phyloP scores from a whole-genome alignment of 2,113 vertebrate species.

The Nestor notabilis region DNA sequence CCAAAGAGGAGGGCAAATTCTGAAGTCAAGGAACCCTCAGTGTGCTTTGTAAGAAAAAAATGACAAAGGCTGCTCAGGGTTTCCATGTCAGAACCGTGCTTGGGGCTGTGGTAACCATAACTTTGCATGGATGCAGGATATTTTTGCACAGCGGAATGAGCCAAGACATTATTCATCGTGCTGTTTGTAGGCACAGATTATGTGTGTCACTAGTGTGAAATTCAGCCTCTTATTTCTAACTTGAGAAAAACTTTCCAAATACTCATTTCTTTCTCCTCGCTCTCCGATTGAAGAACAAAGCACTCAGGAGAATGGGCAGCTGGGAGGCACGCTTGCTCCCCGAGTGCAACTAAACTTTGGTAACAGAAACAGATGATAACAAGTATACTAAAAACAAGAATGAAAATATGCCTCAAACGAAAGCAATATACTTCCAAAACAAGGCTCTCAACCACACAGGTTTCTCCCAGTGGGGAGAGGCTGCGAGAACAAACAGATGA shows the following conservation, averaged over 20 bases:
- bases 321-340: background rate
- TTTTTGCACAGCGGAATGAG: background rate
- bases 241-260: background rate
- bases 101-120: background rate
- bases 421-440: conserved; percentile 20
- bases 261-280: background rate
- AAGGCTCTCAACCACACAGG: background rate
- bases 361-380: background rate
- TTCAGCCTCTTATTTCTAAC: background rate
- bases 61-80: background rate
- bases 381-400: conserved; percentile 17
- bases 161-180: background rate
- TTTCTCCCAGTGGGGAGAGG: conserved; percentile 16
- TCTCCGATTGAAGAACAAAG: background rate
- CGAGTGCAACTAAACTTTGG: background rate
- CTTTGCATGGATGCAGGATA: background rate
- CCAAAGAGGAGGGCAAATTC: background rate
- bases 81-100: background rate
- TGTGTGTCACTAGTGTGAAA: background rate
- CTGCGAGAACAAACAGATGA: background rate
- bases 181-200: background rate
- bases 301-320: background rate
- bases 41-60: background rate
- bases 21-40: background rate
- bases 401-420: conserved; percentile 15